These are phyloP conservation scores for Leuciscus idus DNA, from an alignment of 2,113 vertebrate species.

Conservation along the genomic window DNA sequence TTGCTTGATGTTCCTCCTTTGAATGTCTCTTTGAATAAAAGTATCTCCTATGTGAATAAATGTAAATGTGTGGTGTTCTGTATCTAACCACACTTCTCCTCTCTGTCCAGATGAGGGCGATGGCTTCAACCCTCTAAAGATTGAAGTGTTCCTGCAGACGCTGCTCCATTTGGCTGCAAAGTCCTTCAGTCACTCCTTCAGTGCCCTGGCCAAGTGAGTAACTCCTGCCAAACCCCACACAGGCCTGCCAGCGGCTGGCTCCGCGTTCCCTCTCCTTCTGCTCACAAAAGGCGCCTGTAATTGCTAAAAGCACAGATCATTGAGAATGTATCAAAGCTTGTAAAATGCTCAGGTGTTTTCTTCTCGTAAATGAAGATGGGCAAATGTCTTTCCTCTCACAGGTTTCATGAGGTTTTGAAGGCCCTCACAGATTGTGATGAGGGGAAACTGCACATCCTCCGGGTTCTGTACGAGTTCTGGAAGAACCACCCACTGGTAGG, in stretches of 20 bases:
- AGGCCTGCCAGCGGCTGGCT: background rate
- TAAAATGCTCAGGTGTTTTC: background rate
- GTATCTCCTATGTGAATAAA: background rate
- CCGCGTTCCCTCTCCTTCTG: background rate
- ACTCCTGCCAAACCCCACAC: background rate
- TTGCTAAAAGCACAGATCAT: background rate
- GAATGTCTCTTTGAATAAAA: background rate
- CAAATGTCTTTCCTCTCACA: slow-evolving; percentile 59
- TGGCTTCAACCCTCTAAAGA: slow-evolving; percentile 95
- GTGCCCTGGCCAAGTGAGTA: slow-evolving; percentile 95
- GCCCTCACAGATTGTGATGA: slow-evolving; percentile 89
- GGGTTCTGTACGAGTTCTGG: slow-evolving; percentile 94
- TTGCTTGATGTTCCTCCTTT: background rate
- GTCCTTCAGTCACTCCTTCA: slow-evolving; percentile 98
- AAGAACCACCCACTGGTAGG: slow-evolving; percentile 94
- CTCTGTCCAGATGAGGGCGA: slow-evolving; percentile 87
- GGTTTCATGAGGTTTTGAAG: slow-evolving; percentile 98
- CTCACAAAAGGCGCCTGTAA: background rate
- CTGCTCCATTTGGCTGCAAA: slow-evolving; percentile 93
- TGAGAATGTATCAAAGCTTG: slow-evolving; percentile 2
- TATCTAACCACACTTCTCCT: background rate
- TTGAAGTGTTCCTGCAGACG: slow-evolving; percentile 96
- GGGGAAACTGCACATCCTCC: slow-evolving; percentile 94
- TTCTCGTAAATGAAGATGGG: background rate
- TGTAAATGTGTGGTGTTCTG: background rate